phyloP scores from a whole-genome alignment of 1,140 invertebrate genomes.

The Drosophila sp. region DNA sequence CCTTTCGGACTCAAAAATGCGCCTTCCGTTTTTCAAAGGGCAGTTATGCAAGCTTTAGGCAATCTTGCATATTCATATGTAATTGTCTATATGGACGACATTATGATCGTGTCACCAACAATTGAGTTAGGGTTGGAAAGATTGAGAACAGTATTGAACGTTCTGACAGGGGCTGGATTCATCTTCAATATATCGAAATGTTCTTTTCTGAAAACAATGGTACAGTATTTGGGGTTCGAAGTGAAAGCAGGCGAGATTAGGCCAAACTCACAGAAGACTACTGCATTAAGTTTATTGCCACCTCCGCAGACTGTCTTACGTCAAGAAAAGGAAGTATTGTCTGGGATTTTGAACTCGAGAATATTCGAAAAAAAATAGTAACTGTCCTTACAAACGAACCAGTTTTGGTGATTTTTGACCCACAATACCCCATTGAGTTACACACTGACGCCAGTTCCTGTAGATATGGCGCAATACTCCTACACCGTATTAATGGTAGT shows the following conservation, averaged over 20 bases:
- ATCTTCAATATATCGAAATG: not conserved
- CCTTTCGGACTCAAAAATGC: not conserved
- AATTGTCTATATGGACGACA: slow-evolving; percentile 19
- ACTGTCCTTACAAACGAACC: no score
- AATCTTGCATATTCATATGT: slow-evolving; percentile 11
- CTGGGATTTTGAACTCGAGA: no score
- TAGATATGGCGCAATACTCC: no score
- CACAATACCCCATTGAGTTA: no score
- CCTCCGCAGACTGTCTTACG: not conserved
- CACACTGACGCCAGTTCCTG: no score
- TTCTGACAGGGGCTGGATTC: not conserved
- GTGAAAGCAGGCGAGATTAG: not conserved
- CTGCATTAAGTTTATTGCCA: not conserved
- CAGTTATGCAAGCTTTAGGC: slow-evolving; percentile 2
- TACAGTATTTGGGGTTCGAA: slow-evolving; percentile 18
- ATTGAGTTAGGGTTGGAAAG: not conserved
- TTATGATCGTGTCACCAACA: slow-evolving; percentile 7
- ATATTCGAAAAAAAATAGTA: no score
- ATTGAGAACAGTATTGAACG: no score
- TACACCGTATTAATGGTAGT: no score
- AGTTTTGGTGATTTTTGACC: no score
- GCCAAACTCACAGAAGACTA: slow-evolving; percentile 1
- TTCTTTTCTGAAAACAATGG: slow-evolving; percentile 11
- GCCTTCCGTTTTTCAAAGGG: not conserved
- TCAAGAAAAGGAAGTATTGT: no score